Percentiles rank a stretch among this genome's conserved stretches.
These are phyloP conservation scores for Drosophila kanekoi DNA, from an alignment of 2,888 invertebrate species.

Conservation along the genomic window DNA sequence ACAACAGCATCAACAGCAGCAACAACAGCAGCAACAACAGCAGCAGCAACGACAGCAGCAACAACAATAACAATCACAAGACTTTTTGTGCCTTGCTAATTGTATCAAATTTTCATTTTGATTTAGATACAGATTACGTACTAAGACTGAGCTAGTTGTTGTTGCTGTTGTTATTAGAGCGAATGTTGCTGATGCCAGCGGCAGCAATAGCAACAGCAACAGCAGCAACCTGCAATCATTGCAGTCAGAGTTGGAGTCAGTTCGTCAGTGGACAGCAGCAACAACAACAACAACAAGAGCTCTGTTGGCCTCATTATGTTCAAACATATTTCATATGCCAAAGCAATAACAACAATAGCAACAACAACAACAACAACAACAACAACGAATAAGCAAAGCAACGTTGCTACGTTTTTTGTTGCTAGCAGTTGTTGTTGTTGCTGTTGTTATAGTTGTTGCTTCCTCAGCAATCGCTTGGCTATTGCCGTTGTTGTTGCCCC, in stretches of 20 bases:
- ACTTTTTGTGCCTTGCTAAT: slow-evolving; percentile 64
- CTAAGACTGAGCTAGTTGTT: slow-evolving; percentile 20
- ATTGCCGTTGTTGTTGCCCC: slow-evolving; percentile 30
- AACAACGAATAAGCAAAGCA: slow-evolving; percentile 48
- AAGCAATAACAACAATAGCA: slow-evolving; percentile 24
- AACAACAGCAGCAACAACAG: slow-evolving; percentile 24
- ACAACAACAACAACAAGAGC: slow-evolving; percentile 34
- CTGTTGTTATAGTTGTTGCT: slow-evolving; percentile 38
- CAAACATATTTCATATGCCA: slow-evolving; percentile 78
- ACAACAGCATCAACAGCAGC: no score
- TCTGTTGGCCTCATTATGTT: slow-evolving; percentile 75
- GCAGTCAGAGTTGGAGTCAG: slow-evolving; percentile 53
- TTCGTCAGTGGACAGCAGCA: slow-evolving; percentile 48
- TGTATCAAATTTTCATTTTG: slow-evolving; percentile 74
- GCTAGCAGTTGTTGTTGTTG: slow-evolving; percentile 29
- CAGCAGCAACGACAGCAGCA: slow-evolving; percentile 28
- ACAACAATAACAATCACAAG: slow-evolving; percentile 25
- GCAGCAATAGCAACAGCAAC: slow-evolving; percentile 25
- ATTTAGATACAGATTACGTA: slow-evolving; percentile 69
- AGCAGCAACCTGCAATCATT: slow-evolving; percentile 65
- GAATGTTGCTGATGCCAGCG: slow-evolving; percentile 27
- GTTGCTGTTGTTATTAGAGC: slow-evolving; percentile 27
- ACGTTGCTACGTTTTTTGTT: slow-evolving; percentile 52
- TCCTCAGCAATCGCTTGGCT: slow-evolving; percentile 52
- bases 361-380: slow-evolving; percentile 42